A percentile compares a stretch with the other conserved stretches of the same genome.
Conservation (phyloP, 2,797 vertebrate genomes). For the Enteromius mattozi region DNA sequence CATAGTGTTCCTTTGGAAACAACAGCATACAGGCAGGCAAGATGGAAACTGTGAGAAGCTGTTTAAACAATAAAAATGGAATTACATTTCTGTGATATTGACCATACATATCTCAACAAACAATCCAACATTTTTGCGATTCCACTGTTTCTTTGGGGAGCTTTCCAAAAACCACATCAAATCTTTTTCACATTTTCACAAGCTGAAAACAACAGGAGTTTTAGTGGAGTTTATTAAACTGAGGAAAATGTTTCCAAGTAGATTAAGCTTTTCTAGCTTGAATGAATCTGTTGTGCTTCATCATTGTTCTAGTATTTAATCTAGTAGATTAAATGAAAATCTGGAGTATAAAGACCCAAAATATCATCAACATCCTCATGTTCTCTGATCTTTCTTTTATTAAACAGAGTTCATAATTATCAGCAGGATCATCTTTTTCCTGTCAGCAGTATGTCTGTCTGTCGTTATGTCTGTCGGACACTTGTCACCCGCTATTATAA, state of each 20-base stretch:
- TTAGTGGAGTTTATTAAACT: background rate
- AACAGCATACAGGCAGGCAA: background rate
- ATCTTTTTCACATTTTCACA: background rate
- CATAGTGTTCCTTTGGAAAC: background rate
- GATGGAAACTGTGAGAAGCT: background rate
- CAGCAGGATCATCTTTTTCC: background rate
- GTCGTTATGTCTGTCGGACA: background rate
- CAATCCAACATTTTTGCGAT: slow-evolving; percentile 8
- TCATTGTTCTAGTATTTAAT: background rate
- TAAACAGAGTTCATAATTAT: background rate
- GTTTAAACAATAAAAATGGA: slow-evolving; percentile 13
- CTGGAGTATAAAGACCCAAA: background rate
- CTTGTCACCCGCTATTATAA: slow-evolving; percentile 25
- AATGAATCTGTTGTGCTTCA: background rate
- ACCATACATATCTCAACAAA: slow-evolving; percentile 24
- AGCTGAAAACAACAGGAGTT: background rate
- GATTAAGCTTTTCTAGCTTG: background rate
- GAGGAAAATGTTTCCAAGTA: background rate
- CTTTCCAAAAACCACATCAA: background rate
- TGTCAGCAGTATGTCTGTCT: background rate
- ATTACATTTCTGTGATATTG: background rate
- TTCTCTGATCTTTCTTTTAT: background rate
- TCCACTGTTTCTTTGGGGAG: background rate
- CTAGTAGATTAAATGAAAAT: background rate
- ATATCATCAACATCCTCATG: background rate